Percentiles rank a stretch among this genome's conserved stretches.
Conservation (phyloP, 2,888 invertebrate genomes). For the Ochlodes sylvanus region DNA sequence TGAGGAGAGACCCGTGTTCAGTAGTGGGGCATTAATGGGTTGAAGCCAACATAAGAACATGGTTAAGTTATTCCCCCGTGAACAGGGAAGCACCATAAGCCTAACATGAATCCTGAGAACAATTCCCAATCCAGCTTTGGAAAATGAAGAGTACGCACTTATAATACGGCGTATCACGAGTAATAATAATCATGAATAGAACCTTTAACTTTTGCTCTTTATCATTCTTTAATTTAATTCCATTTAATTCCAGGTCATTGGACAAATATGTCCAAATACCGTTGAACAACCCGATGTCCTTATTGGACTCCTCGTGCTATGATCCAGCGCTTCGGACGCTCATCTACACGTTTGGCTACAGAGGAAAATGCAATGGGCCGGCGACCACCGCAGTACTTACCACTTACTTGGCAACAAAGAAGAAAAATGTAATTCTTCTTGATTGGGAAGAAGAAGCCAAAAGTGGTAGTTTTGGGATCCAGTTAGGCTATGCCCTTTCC, state of each 20-base stretch:
- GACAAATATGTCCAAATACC: constrained; percentile 56
- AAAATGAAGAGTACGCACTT: no score
- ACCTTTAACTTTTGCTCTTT: neutral
- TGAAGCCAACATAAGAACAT: no score
- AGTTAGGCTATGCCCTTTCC: constrained; percentile 61
- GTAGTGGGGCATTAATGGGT: no score
- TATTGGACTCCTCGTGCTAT: constrained; percentile 58
- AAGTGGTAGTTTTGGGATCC: constrained; percentile 61
- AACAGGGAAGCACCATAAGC: no score
- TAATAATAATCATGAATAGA: no score
- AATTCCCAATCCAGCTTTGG: no score
- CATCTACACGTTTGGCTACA: constrained; percentile 73
- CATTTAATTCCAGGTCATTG: constrained; percentile 58
- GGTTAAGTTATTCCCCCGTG: no score
- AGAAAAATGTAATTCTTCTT: constrained; percentile 69
- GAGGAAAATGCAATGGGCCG: constrained; percentile 58
- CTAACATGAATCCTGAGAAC: no score
- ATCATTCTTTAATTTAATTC: neutral
- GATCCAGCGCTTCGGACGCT: constrained; percentile 60
- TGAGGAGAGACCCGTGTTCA: no score
- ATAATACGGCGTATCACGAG: no score
- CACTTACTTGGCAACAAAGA: constrained; percentile 63
- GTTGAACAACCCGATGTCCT: constrained; percentile 52
- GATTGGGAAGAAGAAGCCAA: constrained; percentile 77
- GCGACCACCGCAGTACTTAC: constrained; percentile 66